Evolutionary conservation across 2,888 invertebrate species (phyloP), one percentile per base, ranked within the genome.

Genomic region (Drosophila rubida): DNA sequence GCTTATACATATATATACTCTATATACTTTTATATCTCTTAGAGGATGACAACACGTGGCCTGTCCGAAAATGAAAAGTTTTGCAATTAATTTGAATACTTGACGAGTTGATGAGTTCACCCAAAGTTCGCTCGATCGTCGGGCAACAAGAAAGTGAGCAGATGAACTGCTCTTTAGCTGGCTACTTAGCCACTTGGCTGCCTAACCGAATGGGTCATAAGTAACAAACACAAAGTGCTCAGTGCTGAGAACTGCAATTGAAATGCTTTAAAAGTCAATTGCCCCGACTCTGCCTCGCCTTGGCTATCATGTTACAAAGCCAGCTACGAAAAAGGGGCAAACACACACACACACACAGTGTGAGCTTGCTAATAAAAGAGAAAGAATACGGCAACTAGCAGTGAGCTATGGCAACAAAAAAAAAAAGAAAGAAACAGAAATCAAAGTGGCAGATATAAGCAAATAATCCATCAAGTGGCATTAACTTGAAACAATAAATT

Each of bases 381-480:
- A 44, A 6, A 42, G 22, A 59, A 39, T 25, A 23, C 2, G 30
- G 8, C 42, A 32, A 25, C 23, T 22, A 50, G 22, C 22, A 32
- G 13, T 4, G 14, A 23, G 16, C 32, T 19, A 19, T 19, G 41
- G n/a, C 22, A 41, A 14, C 23, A 9, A 27, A 27, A 3, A 2
- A 1, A 9, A 27, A 27, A 19, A 19, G 7, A 25, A 25, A 5
- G 1, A n/a, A 61, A 45, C 35, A 61, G 65, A 79, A 82, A 73
- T 65, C 69, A 80, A 80, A 76, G 73, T 68, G 67, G 69, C 64
- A 74, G 72, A 73, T 69, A 79, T 75, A 85, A 78, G 81, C 67
- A 78, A 80, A 88, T 89, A 88, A 88, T 88, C 89, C 87, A 88
- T 88, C 87, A 89, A 89, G 89, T 88, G 89, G 89, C 76, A 87